A percentile compares a stretch with the other conserved stretches of the same genome.
These are phyloP conservation scores for Apostichopus parvimensis DNA, from an alignment of 35 echinoderm and acorn worm genomes.

Conservation along the genomic window DNA sequence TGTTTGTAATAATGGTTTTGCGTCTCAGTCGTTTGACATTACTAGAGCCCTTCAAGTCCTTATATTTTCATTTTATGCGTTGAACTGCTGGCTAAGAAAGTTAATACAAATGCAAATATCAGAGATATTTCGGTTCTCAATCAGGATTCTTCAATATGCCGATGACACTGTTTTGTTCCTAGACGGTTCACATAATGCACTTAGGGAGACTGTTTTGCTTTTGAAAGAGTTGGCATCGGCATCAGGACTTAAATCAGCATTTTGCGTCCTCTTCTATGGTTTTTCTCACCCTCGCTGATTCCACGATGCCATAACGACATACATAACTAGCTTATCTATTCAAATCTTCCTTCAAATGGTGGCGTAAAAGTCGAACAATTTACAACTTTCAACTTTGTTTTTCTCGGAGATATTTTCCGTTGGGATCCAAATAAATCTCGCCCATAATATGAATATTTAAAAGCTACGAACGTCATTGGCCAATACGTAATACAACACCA, in stretches of 20 bases:
- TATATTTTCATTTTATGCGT: not conserved
- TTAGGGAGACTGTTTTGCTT: not conserved
- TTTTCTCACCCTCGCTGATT: too few relatives aligned
- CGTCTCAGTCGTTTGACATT: not conserved
- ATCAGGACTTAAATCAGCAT: not conserved
- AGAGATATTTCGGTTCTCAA: not conserved
- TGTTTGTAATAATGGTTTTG: slow-evolving; percentile 58
- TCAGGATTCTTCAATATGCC: too few relatives aligned
- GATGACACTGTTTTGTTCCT: not conserved
- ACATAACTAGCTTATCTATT: too few relatives aligned
- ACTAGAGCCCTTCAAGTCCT: not conserved
- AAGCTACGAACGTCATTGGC: too few relatives aligned
- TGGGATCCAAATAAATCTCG: too few relatives aligned
- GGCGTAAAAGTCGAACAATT: too few relatives aligned
- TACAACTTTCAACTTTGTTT: too few relatives aligned
- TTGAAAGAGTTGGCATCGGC: not conserved
- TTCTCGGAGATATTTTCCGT: too few relatives aligned
- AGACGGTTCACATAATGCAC: not conserved
- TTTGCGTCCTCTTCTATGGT: not conserved
- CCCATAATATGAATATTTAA: too few relatives aligned
- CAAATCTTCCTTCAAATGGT: too few relatives aligned
- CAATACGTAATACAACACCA: too few relatives aligned
- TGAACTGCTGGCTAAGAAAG: not conserved
- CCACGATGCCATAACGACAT: too few relatives aligned
- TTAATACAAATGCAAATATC: not conserved